phyloP scores from a whole-genome alignment of 2,888 invertebrate genomes.

The Ormyrus rosae region DNA sequence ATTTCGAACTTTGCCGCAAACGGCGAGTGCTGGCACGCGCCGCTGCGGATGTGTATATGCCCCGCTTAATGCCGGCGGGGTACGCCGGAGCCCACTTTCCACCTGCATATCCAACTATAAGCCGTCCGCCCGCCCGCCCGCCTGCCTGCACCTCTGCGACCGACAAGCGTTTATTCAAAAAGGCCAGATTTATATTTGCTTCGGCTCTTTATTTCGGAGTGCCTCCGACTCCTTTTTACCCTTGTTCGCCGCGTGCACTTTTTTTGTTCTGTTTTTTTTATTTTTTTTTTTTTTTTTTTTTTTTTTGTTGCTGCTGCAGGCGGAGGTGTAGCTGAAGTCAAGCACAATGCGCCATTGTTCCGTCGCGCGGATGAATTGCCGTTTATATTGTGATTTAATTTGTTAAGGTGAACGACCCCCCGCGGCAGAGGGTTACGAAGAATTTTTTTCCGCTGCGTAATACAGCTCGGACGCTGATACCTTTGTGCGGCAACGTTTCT shows the following conservation, averaged over 20 bases:
- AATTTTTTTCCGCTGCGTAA: not conserved
- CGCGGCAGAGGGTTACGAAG: not conserved
- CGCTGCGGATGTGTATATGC: conserved; percentile 13
- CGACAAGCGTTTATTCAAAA: no score
- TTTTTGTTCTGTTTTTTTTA: not conserved
- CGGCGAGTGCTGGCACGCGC: conserved; percentile 38
- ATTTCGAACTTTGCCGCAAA: conserved; percentile 53
- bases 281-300: conserved; percentile 13
- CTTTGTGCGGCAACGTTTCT: no score
- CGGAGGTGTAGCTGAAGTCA: not conserved
- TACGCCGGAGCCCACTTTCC: not conserved
- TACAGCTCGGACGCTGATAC: no score
- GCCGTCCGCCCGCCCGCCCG: conserved; percentile 7
- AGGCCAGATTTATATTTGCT: no score
- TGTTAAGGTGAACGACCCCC: conserved; percentile 31
- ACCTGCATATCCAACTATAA: conserved; percentile 16
- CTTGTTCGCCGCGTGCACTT: not conserved
- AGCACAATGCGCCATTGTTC: conserved; percentile 37
- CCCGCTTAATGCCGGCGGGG: conserved; percentile 3
- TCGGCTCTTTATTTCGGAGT: conserved; percentile 2
- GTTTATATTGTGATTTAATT: conserved; percentile 49
- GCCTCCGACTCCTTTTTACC: conserved; percentile 22
- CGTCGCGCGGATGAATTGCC: conserved; percentile 5
- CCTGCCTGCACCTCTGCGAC: not conserved
- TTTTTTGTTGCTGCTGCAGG: no score